Evolutionary conservation across 2,888 invertebrate genomes (phyloP), one percentile per base, ranked within the genome.

Genomic region (Oscheius onirici): DNA sequence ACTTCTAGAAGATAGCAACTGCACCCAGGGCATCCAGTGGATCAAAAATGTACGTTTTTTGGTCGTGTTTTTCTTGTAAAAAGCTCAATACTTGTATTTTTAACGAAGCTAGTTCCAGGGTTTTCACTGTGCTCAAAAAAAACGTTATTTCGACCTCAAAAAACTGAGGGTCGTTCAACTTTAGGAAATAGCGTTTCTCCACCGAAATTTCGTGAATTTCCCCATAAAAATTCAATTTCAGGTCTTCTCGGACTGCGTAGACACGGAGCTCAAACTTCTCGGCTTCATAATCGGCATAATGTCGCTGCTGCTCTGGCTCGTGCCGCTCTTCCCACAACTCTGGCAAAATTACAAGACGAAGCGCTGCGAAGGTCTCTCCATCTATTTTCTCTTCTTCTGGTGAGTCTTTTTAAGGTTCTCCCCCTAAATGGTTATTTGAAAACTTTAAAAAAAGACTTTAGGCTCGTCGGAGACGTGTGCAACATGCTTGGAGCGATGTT

Each of bases 201-300:
- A 13, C 46, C 5, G 5, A 46, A 5, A 46, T 46, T 13, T 3
- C 46, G n/a, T 0, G 5, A 13, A 5, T 46, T 15, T 26, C 8
- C 26, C 2, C 6, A 11, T 2, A 24, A 63, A 57, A 43, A n/a
- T 65, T 11, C n/a, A 1, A 20, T 10, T 71, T 73, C 68, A 82
- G 82, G 67, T 80, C 2, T 83, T 83, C 74, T 69, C 77, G 3
- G 83, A 83, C 49, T 83, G 83, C 55, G 83, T 83, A 17, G 83
- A 83, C 67, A 83, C 81, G 0, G 76, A 83, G 20, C 88, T 88
- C 90, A 60, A 90, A 90, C 40, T 88, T 92, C 74, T 77, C 80
- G 66, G 89, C 91, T 15, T 91, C 91, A 71, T 92, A 92, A 79
- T 80, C 26, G 85, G 85, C 10, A 58, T 85, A 22, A 70, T 85